phyloP scores from a whole-genome alignment of 2,888 invertebrate genomes.

The Drosophila meridiana region DNA sequence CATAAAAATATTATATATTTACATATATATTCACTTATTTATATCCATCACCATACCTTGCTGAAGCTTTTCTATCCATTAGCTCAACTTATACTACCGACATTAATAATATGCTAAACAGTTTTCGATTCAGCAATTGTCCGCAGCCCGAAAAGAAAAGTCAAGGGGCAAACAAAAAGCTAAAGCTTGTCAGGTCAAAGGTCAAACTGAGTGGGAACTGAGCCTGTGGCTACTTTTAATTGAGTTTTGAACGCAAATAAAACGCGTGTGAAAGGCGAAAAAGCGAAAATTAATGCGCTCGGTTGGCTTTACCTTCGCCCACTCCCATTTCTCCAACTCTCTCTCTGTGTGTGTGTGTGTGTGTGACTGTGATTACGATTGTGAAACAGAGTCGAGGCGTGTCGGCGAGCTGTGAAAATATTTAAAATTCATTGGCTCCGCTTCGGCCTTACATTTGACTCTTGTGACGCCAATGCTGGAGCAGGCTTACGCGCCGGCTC shows the following conservation, averaged over 20 bases:
- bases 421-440: slow-evolving; percentile 71
- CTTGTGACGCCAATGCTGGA: slow-evolving; percentile 14
- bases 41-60: background rate
- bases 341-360: slow-evolving; percentile 8
- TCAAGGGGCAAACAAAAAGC: slow-evolving; percentile 16
- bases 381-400: slow-evolving; percentile 25
- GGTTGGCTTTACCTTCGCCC: slow-evolving; percentile 49
- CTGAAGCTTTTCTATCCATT: background rate
- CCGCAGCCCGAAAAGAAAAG: slow-evolving; percentile 10
- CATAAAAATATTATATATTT: background rate
- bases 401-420: slow-evolving; percentile 60
- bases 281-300: slow-evolving; percentile 71
- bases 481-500: slow-evolving; percentile 1
- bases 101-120: slow-evolving; percentile 56
- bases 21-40: background rate
- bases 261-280: slow-evolving; percentile 66
- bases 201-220: slow-evolving; percentile 10
- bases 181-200: slow-evolving; percentile 16
- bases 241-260: slow-evolving; percentile 70
- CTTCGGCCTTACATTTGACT: slow-evolving; percentile 54
- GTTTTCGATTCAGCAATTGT: slow-evolving; percentile 42
- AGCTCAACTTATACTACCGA: slow-evolving; percentile 20
- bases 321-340: slow-evolving; percentile 20
- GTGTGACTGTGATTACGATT: slow-evolving; percentile 27
- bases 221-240: slow-evolving; percentile 65